These are phyloP conservation scores for Meta bourneti DNA, from an alignment of 2,888 invertebrate genomes.

Conservation along the genomic window DNA sequence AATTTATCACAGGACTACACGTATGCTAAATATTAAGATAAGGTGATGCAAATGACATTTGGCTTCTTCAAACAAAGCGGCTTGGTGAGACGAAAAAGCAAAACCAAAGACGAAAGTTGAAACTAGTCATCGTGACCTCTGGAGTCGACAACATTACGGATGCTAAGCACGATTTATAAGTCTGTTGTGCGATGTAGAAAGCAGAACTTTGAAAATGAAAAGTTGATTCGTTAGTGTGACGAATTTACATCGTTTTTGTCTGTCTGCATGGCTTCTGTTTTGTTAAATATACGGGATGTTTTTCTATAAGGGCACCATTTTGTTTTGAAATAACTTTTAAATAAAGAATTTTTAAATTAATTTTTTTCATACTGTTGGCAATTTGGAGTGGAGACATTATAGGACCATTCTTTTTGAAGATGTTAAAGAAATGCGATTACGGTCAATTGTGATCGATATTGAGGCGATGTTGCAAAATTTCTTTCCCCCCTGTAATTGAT, in stretches of 20 bases:
- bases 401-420: too few species aligned
- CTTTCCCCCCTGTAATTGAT: too few species aligned
- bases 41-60: slow-evolving; percentile 30
- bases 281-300: background rate
- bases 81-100: slow-evolving; percentile 21
- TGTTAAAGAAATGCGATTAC: too few species aligned
- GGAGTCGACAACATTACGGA: background rate
- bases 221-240: background rate
- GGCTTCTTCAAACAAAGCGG: slow-evolving; percentile 36
- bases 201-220: background rate
- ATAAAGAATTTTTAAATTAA: too few species aligned
- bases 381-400: too few species aligned
- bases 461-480: too few species aligned
- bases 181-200: background rate
- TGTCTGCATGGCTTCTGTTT: background rate
- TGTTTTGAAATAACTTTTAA: too few species aligned
- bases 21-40: slow-evolving; percentile 24
- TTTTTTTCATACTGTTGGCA: too few species aligned
- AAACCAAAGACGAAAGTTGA: slow-evolving; percentile 19
- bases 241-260: background rate
- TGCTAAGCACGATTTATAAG: slow-evolving; percentile 4
- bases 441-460: too few species aligned
- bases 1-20: background rate
- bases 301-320: background rate
- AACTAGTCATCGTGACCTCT: slow-evolving; percentile 18